Conservation (phyloP, 2,113 vertebrate species). For the Gobio gobio region DNA sequence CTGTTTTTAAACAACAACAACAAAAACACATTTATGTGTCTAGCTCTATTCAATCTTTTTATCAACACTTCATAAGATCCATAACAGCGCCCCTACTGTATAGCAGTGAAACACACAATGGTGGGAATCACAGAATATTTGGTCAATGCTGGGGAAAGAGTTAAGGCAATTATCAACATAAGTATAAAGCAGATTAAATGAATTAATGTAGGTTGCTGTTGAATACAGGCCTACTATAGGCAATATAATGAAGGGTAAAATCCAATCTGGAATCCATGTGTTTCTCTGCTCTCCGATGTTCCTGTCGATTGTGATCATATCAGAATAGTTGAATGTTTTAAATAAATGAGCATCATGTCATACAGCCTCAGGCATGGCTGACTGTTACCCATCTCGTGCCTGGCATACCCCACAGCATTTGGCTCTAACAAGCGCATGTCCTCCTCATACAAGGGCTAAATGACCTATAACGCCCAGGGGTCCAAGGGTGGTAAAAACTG, state of each 20-base stretch:
- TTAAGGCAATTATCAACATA: background rate
- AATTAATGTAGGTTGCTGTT: background rate
- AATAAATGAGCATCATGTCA: constrained; percentile 25
- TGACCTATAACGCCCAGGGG: background rate
- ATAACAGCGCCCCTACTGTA: too few relatives aligned
- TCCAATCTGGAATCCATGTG: background rate
- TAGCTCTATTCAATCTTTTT: too few relatives aligned
- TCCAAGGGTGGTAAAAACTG: background rate
- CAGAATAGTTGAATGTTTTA: constrained; percentile 21
- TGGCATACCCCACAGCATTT: background rate
- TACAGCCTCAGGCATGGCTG: background rate
- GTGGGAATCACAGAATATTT: too few relatives aligned
- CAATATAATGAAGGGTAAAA: background rate
- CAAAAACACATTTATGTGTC: too few relatives aligned
- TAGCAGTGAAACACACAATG: too few relatives aligned
- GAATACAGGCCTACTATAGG: background rate
- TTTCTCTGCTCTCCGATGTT: background rate
- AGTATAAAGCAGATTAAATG: background rate
- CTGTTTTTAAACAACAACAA: too few relatives aligned
- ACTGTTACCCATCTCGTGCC: background rate
- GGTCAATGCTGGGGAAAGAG: too few relatives aligned
- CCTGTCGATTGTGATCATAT: background rate
- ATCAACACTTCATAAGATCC: too few relatives aligned
- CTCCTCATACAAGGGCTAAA: constrained; percentile 14
- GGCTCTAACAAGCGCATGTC: constrained; percentile 6